These are phyloP conservation scores for Synaphobranchus kaupii DNA, from an alignment of 2,797 vertebrate genomes.

Conservation along the genomic window DNA sequence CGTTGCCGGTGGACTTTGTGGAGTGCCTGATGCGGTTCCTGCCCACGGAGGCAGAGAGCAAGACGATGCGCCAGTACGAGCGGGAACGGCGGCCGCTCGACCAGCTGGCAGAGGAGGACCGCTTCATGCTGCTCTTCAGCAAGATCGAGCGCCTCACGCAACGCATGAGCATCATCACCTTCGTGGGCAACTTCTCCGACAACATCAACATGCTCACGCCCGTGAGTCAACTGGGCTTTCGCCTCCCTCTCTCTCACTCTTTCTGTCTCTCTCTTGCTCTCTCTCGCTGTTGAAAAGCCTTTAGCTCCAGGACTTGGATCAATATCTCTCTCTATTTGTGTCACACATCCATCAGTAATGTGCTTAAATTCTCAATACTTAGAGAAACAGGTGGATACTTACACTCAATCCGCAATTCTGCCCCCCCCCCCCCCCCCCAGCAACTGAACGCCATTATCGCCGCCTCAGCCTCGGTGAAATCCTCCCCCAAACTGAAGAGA, in stretches of 20 bases:
- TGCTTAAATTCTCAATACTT: background rate
- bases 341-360: background rate
- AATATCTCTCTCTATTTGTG: background rate
- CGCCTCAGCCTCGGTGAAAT: constrained; percentile 90
- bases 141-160: constrained; percentile 96
- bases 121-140: constrained; percentile 98
- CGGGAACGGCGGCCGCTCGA: constrained; percentile 92
- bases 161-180: constrained; percentile 99
- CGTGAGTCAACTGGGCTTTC: constrained; percentile 63
- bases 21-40: constrained; percentile 96
- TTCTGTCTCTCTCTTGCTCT: background rate
- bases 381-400: background rate
- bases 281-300: background rate
- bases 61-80: constrained; percentile 91
- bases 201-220: constrained; percentile 96
- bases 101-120: constrained; percentile 89
- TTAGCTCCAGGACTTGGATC: background rate
- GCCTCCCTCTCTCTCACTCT: background rate
- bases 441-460: constrained; percentile 94
- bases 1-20: constrained; percentile 92
- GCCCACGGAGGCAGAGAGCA: constrained; percentile 91
- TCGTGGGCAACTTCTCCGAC: constrained; percentile 91
- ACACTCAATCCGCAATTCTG: background rate
- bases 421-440: constrained; percentile 55
- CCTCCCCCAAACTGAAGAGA: constrained; percentile 89